Evolutionary conservation across 30 jellyfish, hydroid and myxozoan species (phyloP), one percentile per base, ranked within the genome.

Genomic region (Aurelia sp.): DNA sequence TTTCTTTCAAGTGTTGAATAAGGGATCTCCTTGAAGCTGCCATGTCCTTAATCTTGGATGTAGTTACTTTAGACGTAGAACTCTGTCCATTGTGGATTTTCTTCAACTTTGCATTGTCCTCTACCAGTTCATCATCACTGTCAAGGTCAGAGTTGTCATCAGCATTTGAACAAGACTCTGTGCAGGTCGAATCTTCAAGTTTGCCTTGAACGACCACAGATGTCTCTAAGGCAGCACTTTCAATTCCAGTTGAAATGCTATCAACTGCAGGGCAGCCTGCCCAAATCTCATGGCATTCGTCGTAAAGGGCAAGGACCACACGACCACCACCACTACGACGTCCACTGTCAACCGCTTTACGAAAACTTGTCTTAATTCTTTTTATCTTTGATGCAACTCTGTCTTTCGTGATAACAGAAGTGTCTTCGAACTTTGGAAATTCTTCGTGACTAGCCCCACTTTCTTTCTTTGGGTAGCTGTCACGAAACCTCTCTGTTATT

Each of bases 311-410:
- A 74, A 38, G 9, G 2, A 50, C 85, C 50, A 74, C 50, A 33
- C 80, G 75, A 10, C 85, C 70, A 8, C 85, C 85, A 13, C 85
- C 85, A 74, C 80, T 74, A 33, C 59, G 75, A 18, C 85, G 85
- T 9, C 33, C 72, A 55, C 72, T 74, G 22, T 74, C 76, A 50
- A 74, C 76, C 20, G 85, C 76, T 74, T 74, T 74, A 13, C 85
- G 38, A 48, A 48, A 74, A 30, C 50, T 74, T 21, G 75, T 31
- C 59, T 74, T 74, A 13, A 74, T 50, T 74, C 59, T 40, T 74
- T 74, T 74, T 20, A 74, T 41, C 50, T 74, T 74, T 17, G 85
- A 16, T 13, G n/a, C 17, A 16, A 74, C 19, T 47, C 38, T 74
- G 10, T 41, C 75, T 17, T 41, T 50, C 13, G 85, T 35, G 50